These are phyloP conservation scores for Solen grandis DNA, from an alignment of 1,140 invertebrate species.

Conservation along the genomic window DNA sequence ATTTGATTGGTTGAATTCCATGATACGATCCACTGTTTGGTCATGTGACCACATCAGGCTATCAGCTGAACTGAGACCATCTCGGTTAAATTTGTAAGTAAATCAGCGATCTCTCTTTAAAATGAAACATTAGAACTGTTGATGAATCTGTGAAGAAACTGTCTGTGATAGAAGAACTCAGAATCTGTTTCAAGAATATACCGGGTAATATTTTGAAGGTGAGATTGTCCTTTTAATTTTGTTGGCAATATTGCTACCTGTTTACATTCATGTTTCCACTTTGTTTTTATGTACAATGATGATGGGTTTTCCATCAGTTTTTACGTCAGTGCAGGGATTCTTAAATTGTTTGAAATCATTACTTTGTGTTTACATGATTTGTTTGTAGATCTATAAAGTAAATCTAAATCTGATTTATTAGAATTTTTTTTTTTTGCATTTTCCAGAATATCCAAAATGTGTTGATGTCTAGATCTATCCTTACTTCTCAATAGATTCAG, in stretches of 20 bases:
- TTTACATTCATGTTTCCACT: too few relatives aligned
- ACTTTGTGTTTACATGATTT: too few relatives aligned
- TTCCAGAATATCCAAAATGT: too few relatives aligned
- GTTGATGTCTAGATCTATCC: too few relatives aligned
- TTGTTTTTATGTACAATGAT: too few relatives aligned
- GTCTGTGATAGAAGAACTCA: background rate
- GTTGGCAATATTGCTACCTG: background rate
- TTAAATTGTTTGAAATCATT: too few relatives aligned
- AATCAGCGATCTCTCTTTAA: background rate
- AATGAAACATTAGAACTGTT: background rate
- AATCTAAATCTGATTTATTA: too few relatives aligned
- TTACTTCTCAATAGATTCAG: too few relatives aligned
- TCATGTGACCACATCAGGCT: constrained; percentile 56
- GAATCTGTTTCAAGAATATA: background rate
- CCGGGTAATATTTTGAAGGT: background rate
- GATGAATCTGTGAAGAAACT: background rate
- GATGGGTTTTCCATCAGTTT: too few relatives aligned
- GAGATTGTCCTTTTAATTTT: background rate
- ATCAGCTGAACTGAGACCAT: constrained; percentile 28
- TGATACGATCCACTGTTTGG: constrained; percentile 56
- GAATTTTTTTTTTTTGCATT: too few relatives aligned
- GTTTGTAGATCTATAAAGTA: too few relatives aligned
- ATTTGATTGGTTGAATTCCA: constrained; percentile 48
- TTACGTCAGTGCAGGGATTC: too few relatives aligned
- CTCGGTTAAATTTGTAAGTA: background rate